phyloP scores from a whole-genome alignment of 2,113 vertebrate genomes.

The Pluvialis apricaria region DNA sequence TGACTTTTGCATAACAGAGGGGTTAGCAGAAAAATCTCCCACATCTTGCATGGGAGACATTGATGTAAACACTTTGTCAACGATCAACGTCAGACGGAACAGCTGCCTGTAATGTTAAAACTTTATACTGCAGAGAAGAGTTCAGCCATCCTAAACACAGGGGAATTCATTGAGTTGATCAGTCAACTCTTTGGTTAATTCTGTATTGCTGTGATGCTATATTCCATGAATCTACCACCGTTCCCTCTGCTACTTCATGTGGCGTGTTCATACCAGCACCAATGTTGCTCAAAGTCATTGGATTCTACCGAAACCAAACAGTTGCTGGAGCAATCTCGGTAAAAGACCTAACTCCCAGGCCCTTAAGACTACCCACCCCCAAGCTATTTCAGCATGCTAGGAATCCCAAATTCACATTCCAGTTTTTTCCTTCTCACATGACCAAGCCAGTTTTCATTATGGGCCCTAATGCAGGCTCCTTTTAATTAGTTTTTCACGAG shows the following conservation, averaged over 20 bases:
- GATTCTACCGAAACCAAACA: not conserved
- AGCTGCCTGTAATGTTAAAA: too few species aligned
- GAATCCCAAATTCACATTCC: not conserved
- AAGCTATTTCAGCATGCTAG: not conserved
- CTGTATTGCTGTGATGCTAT: not conserved
- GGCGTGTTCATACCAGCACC: not conserved
- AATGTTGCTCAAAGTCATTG: not conserved
- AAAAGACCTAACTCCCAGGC: not conserved
- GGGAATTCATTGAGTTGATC: not conserved
- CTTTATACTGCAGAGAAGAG: too few species aligned
- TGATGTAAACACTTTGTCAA: not conserved
- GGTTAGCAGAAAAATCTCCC: too few species aligned
- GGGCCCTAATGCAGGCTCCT: not conserved
- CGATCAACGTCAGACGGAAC: not conserved
- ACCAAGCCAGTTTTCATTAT: not conserved
- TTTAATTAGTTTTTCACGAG: not conserved
- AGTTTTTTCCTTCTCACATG: not conserved
- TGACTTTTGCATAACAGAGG: not conserved
- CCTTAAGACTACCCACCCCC: not conserved
- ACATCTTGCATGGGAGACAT: not conserved
- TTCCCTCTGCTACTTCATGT: not conserved
- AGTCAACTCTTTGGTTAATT: not conserved
- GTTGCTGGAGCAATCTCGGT: not conserved
- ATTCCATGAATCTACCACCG: not conserved
- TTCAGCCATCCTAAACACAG: not conserved